Percentiles rank a stretch among this genome's conserved stretches.
Evolutionary conservation across 2,113 vertebrate genomes (phyloP).

Genomic region (Pangasianodon hypophthalmus): DNA sequence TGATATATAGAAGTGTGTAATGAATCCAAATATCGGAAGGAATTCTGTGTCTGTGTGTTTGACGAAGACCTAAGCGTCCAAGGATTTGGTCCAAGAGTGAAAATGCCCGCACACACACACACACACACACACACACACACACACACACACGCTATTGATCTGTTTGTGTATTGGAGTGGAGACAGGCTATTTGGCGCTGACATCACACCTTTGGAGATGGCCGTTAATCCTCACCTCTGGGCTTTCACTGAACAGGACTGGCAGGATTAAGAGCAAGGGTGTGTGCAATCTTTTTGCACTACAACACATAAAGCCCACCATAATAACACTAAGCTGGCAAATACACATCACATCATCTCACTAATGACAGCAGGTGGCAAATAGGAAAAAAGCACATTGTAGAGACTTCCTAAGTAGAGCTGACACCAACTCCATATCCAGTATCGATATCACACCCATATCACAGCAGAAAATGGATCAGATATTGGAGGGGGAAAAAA

Average conservation of each 20-base stretch:
- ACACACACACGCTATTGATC: slow-evolving; percentile 31
- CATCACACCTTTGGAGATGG: slow-evolving; percentile 20
- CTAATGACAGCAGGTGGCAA: background rate
- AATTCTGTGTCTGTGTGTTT: background rate
- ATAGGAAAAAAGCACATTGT: background rate
- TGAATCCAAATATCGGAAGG: background rate
- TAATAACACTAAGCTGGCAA: background rate
- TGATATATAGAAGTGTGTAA: background rate
- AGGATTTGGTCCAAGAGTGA: background rate
- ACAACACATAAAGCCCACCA: background rate
- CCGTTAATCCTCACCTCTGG: slow-evolving; percentile 13
- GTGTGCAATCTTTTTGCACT: background rate
- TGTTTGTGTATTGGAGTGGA: slow-evolving; percentile 30
- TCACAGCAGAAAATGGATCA: background rate
- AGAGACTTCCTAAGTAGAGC: background rate
- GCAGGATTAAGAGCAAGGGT: background rate
- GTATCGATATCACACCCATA: background rate
- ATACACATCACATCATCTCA: background rate
- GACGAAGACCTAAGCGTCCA: background rate
- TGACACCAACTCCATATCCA: background rate
- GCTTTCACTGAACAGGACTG: background rate
- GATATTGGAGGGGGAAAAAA: background rate
- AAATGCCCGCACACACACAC: background rate
- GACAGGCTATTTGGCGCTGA: slow-evolving; percentile 14
- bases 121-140: slow-evolving; percentile 7